phyloP scores from a whole-genome alignment of 2,888 invertebrate species.

The Scaptomyza flava region DNA sequence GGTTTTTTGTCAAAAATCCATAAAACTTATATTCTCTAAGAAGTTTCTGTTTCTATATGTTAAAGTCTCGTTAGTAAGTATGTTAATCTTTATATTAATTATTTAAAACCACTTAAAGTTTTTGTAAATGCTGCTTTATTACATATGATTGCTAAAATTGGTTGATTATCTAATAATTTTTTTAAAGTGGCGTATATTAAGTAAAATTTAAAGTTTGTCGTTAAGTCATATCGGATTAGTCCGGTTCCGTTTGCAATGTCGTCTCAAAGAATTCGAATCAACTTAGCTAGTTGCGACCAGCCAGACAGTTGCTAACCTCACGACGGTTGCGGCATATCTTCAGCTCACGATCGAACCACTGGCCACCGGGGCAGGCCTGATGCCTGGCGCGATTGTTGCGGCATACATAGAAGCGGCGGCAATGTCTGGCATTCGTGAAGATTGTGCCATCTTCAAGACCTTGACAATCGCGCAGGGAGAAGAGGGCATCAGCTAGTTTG shows the following conservation, averaged over 20 bases:
- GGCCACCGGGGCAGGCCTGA: constrained; percentile 46
- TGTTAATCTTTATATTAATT: no score
- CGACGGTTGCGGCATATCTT: constrained; percentile 40
- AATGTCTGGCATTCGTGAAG: constrained; percentile 51
- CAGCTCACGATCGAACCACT: constrained; percentile 57
- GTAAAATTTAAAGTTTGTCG: not conserved
- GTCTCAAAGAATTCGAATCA: not conserved
- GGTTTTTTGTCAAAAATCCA: not conserved
- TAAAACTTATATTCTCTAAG: no score
- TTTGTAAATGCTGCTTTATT: constrained; percentile 52
- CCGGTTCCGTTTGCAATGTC: constrained; percentile 13
- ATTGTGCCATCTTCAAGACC: constrained; percentile 43
- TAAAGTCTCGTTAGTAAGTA: not conserved
- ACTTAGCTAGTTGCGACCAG: constrained; percentile 39
- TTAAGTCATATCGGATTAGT: constrained; percentile 10
- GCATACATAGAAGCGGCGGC: constrained; percentile 58
- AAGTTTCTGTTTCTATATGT: no score
- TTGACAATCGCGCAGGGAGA: constrained; percentile 36
- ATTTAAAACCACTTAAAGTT: not conserved
- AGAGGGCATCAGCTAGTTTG: constrained; percentile 10
- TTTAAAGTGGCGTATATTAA: constrained; percentile 22
- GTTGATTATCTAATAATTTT: constrained; percentile 1
- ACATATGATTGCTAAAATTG: constrained; percentile 37
- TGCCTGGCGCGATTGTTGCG: constrained; percentile 44
- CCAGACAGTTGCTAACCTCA: constrained; percentile 43